Conservation (phyloP, 2,797 vertebrate genomes). For the Myotis findleyi region DNA sequence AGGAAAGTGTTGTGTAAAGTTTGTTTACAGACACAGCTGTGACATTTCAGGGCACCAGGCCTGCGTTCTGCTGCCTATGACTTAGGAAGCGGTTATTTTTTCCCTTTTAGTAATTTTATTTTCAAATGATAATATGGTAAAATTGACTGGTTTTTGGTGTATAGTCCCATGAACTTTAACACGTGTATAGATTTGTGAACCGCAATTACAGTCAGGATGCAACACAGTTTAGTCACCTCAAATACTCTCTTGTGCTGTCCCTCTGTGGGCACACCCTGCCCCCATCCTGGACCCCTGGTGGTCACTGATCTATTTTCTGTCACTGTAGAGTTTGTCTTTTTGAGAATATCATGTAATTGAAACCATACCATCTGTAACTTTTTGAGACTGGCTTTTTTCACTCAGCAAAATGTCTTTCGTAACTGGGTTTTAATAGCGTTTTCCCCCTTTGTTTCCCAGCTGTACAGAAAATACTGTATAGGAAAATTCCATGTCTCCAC, state of each 20-base stretch:
- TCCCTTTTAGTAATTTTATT: not conserved
- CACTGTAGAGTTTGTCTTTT: not conserved
- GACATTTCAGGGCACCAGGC: not conserved
- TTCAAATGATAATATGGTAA: not conserved
- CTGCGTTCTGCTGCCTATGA: not conserved
- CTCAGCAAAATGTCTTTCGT: not conserved
- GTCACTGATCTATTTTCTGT: not conserved
- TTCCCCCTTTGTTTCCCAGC: not conserved
- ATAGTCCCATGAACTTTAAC: not conserved
- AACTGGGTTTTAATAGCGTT: not conserved
- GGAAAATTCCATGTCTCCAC: not conserved
- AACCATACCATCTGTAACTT: not conserved
- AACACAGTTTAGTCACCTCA: not conserved
- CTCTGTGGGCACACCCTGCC: not conserved
- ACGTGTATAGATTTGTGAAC: not conserved
- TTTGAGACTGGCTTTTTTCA: not conserved
- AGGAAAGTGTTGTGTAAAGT: not conserved
- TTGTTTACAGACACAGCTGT: not conserved
- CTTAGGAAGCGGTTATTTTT: not conserved
- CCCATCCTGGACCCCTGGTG: no score
- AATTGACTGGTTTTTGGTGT: not conserved
- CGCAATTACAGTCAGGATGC: not conserved
- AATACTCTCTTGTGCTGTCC: not conserved
- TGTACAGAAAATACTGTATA: not conserved
- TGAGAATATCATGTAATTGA: not conserved